A percentile compares a stretch with the other conserved stretches of the same genome.
phyloP scores from a whole-genome alignment of 2,113 vertebrate species.

The Toxotes chatareus region DNA sequence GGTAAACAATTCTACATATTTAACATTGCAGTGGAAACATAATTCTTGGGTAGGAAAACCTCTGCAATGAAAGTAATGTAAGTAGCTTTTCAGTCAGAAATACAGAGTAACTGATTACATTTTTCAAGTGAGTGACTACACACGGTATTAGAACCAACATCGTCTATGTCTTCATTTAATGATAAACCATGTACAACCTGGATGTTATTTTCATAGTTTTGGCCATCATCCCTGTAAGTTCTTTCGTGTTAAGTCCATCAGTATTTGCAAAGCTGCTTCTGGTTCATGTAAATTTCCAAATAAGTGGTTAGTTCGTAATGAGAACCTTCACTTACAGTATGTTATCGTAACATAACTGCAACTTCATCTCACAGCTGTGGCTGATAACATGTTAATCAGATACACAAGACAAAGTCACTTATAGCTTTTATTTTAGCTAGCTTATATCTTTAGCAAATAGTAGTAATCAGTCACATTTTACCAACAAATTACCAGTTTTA shows the following conservation, averaged over 20 bases:
- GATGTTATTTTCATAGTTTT: not conserved
- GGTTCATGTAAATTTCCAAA: not conserved
- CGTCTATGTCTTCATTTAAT: not conserved
- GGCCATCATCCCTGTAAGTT: not conserved
- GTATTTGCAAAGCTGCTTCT: not conserved
- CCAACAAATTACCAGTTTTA: not conserved
- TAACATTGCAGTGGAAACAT: constrained; percentile 11
- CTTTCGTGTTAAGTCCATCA: not conserved
- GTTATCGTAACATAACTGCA: not conserved
- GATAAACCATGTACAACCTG: not conserved
- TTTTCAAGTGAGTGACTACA: not conserved
- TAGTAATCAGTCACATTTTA: not conserved
- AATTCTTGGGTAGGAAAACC: constrained; percentile 11
- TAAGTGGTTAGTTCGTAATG: not conserved
- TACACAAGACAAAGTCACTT: not conserved
- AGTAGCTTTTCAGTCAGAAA: not conserved
- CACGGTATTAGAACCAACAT: not conserved
- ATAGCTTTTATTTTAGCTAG: not conserved
- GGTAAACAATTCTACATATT: not conserved
- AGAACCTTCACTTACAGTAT: not conserved
- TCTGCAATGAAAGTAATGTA: not conserved
- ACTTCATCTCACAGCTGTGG: not conserved
- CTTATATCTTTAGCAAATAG: not conserved
- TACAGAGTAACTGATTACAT: not conserved
- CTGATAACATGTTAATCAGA: not conserved